These are phyloP conservation scores for Lindbergichthys nudifrons DNA, from an alignment of 2,797 vertebrate species.

Conservation along the genomic window DNA sequence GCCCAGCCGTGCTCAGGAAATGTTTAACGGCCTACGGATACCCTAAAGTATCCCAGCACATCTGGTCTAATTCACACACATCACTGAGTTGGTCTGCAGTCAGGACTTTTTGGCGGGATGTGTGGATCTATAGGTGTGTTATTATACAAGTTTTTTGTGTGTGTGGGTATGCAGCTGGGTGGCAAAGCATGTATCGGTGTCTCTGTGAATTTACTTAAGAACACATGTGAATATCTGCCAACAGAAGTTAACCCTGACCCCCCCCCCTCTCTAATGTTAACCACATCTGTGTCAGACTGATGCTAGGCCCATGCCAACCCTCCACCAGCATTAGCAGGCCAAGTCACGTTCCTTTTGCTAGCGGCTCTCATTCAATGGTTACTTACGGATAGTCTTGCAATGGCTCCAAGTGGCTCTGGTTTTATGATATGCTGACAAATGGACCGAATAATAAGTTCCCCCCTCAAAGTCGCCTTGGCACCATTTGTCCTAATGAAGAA, in stretches of 20 bases:
- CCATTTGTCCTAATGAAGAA: slow-evolving; percentile 39
- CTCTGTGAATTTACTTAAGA: slow-evolving; percentile 30
- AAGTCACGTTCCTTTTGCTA: slow-evolving; percentile 15
- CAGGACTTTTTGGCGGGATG: slow-evolving; percentile 36
- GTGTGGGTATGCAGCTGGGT: slow-evolving; percentile 30
- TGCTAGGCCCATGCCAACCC: slow-evolving; percentile 33
- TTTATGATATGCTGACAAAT: slow-evolving; percentile 63
- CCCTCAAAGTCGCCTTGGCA: slow-evolving; percentile 31
- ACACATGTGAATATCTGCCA: slow-evolving; percentile 40
- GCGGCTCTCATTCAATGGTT: slow-evolving; percentile 35
- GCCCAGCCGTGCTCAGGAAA: slow-evolving; percentile 67
- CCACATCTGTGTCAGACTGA: slow-evolving; percentile 45
- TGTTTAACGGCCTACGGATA: slow-evolving; percentile 72
- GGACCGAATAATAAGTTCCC: slow-evolving; percentile 52
- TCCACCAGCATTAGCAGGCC: slow-evolving; percentile 29
- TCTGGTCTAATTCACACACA: slow-evolving; percentile 65
- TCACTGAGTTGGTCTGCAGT: slow-evolving; percentile 40
- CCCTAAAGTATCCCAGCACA: slow-evolving; percentile 64
- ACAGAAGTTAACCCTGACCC: slow-evolving; percentile 30
- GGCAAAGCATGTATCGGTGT: slow-evolving; percentile 35
- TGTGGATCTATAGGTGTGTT: slow-evolving; percentile 45
- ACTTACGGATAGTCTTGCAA: slow-evolving; percentile 29
- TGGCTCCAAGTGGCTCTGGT: slow-evolving; percentile 51
- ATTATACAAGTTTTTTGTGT: slow-evolving; percentile 31
- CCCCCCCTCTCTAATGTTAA: slow-evolving; percentile 23